Percentiles rank a stretch among this genome's conserved stretches.
Conservation (phyloP, 2,113 vertebrate genomes). For the Centropus unirufus region DNA sequence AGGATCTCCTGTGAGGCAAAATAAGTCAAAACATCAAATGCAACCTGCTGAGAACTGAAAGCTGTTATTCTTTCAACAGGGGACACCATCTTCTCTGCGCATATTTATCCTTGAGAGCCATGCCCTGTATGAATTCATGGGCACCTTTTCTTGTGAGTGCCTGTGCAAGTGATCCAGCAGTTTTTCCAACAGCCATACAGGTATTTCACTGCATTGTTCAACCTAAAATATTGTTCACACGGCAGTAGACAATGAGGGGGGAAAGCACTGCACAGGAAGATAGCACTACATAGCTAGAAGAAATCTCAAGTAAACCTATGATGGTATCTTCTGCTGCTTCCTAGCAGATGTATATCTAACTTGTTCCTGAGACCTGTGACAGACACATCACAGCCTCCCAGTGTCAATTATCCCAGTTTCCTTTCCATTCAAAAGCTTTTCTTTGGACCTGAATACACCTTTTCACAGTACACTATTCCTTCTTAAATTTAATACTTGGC, state of each 20-base stretch:
- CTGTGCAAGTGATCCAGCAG: background rate
- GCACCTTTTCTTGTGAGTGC: background rate
- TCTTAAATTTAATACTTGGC: background rate
- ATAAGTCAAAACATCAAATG: background rate
- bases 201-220: background rate
- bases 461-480: background rate
- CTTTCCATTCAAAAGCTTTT: background rate
- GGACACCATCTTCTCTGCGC: background rate
- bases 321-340: background rate
- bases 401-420: background rate
- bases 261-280: background rate
- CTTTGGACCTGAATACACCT: background rate
- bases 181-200: background rate
- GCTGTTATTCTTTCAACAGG: background rate
- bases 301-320: background rate
- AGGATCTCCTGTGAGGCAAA: slow-evolving; percentile 88
- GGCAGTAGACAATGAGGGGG: background rate
- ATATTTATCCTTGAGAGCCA: background rate
- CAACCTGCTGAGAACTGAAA: background rate
- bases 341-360: background rate
- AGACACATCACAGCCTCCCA: background rate
- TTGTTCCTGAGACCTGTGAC: background rate
- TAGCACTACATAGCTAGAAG: background rate
- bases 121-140: background rate
- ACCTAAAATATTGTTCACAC: background rate